Evolutionary conservation across 2,888 invertebrate genomes (phyloP).

Genomic region (Andrena minutula): DNA sequence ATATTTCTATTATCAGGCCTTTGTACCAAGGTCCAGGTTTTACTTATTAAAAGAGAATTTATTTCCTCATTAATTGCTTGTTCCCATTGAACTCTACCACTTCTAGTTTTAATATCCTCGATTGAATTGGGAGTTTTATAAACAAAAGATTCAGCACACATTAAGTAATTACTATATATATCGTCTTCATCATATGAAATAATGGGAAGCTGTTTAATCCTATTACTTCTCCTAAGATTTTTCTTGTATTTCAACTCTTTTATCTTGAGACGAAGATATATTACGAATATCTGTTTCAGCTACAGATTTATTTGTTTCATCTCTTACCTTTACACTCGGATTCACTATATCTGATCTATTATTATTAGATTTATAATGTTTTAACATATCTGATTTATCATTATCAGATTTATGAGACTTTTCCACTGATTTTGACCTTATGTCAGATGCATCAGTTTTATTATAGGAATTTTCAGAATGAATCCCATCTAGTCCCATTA

Average conservation of each 20-base stretch:
- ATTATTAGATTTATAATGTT: not conserved
- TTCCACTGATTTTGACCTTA: not conserved
- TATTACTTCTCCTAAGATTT: not conserved
- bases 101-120: not conserved
- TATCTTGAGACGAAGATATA: not conserved
- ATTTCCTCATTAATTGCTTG: constrained; percentile 12
- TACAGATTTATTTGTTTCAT: constrained; percentile 18
- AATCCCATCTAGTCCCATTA: too few species aligned
- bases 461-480: too few species aligned
- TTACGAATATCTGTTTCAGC: constrained; percentile 7
- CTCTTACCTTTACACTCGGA: not conserved
- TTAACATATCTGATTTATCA: constrained; percentile 10
- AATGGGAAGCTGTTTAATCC: not conserved
- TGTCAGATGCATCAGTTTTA: too few species aligned
- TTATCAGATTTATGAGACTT: not conserved
- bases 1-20: not conserved
- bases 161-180: not conserved
- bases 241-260: not conserved
- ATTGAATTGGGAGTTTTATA: not conserved
- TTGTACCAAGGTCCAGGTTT: not conserved
- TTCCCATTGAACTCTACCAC: not conserved
- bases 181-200: constrained; percentile 1
- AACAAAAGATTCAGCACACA: constrained; percentile 9
- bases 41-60: constrained; percentile 7
- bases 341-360: constrained; percentile 4